These are phyloP conservation scores for Scomber colias DNA, from an alignment of 2,113 vertebrate genomes.

Conservation along the genomic window DNA sequence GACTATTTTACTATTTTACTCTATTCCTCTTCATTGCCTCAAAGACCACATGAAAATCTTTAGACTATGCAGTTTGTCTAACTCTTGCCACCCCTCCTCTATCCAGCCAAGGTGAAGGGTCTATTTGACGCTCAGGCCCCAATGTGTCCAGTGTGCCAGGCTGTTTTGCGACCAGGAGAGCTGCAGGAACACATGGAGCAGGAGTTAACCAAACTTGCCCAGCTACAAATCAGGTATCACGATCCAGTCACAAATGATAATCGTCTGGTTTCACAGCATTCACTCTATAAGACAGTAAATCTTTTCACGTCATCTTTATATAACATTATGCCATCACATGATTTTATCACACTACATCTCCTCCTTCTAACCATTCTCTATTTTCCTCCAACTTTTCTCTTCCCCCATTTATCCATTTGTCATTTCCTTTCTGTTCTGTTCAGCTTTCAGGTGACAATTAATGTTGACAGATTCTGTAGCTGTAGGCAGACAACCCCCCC, in stretches of 20 bases:
- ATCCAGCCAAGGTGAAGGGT: constrained; percentile 75
- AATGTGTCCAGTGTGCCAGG: constrained; percentile 94
- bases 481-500: neutral
- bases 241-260: neutral
- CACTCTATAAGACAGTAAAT: neutral
- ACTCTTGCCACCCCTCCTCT: neutral
- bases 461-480: constrained; percentile 51
- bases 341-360: neutral
- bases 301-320: neutral
- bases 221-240: constrained; percentile 92
- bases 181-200: constrained; percentile 97
- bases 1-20: too few relatives aligned
- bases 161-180: constrained; percentile 91
- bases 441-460: constrained; percentile 49
- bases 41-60: neutral
- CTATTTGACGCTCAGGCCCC: constrained; percentile 94
- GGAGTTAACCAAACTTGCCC: constrained; percentile 92
- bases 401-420: constrained; percentile 21
- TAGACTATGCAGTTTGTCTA: neutral
- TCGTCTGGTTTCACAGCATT: too few relatives aligned
- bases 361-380: neutral
- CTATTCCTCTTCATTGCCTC: too few relatives aligned
- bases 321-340: neutral
- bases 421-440: constrained; percentile 35
- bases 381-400: constrained; percentile 8